These are phyloP conservation scores for Amazona vittata DNA, from an alignment of 2,113 vertebrate genomes.

Conservation along the genomic window DNA sequence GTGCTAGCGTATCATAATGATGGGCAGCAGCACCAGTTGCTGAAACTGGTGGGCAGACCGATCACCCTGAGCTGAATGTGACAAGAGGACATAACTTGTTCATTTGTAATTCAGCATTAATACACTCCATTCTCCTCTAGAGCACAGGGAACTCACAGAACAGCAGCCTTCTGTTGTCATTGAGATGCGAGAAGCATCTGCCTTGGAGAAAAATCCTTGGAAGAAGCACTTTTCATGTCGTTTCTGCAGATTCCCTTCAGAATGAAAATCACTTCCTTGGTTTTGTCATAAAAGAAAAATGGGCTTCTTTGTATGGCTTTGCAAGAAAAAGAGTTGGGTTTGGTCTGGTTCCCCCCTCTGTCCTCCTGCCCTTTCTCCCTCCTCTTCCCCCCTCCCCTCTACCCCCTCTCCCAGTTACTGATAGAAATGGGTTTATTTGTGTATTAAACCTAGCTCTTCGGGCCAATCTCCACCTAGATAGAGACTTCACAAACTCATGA, in stretches of 20 bases:
- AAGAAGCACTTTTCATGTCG: background rate
- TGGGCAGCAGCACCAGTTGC: background rate
- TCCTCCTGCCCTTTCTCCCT: no score
- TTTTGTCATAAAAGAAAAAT: conserved; percentile 5
- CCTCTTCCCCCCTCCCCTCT: fast-evolving
- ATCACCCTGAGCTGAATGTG: background rate
- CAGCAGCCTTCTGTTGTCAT: background rate
- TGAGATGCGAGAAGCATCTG: background rate
- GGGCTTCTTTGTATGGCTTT: background rate
- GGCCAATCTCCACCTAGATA: background rate
- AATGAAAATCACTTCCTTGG: conserved; percentile 21
- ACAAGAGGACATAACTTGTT: background rate
- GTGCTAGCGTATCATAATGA: fast-evolving
- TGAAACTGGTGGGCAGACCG: background rate
- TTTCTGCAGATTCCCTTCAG: background rate
- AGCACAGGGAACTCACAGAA: background rate
- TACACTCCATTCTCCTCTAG: background rate
- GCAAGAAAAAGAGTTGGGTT: background rate
- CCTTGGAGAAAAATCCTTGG: background rate
- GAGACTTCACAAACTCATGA: background rate
- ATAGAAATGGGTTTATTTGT: background rate
- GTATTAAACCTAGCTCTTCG: background rate
- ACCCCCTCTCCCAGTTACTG: background rate
- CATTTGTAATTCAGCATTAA: background rate
- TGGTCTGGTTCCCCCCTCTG: background rate